Evolutionary conservation across 2,113 vertebrate species (phyloP), one percentile per base, ranked within the genome.

Genomic region (Dromas ardeola): DNA sequence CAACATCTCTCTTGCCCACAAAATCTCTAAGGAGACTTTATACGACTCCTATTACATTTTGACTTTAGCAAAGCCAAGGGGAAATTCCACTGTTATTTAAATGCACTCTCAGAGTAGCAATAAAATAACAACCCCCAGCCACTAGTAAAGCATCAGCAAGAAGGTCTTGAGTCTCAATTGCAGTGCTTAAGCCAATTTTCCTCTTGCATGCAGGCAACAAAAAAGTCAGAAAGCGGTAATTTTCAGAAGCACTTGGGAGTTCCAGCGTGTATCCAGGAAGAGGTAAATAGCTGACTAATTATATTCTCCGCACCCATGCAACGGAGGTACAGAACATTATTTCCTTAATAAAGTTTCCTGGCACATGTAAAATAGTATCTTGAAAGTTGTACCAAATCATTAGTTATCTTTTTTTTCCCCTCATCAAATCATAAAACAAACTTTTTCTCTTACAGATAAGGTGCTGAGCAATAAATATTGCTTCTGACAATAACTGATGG

Each of bases 1-100:
- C 85, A 20, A 69, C 58, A 90, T 53, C 58, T 32, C 69, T 89
- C 72, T 63, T 81, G 72, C 76, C 76, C 86, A 87, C 66, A 87
- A 82, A 91, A 71, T 87, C 94, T 90, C 93, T 91, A 88, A 73
- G 93, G 83, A 87, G 78, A 55, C 49, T 86, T 93, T 67, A 84
- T 66, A 67, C 10, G 69, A 89, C 26, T 92, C 56, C 42, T 86
- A 78, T 93, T 86, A 95, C 40, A 74, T 65, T 90, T 29, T 71
- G 69, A 93, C 49, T 93, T 79, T 10, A 90, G 84, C 72, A 85
- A 78, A 72, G 82, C 89, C 90, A 94, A 96, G 56, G 79, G 72
- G 88, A 96, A 92, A 96, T 86, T 93, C 89, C 90, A 52, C 53
- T 87, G 67, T 88, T 90, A 91, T n/a, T 96, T 97, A 93, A 96